Percentiles rank a stretch among this genome's conserved stretches.
Conservation (phyloP, 2,797 vertebrate genomes). For the Cuniculus paca region DNA sequence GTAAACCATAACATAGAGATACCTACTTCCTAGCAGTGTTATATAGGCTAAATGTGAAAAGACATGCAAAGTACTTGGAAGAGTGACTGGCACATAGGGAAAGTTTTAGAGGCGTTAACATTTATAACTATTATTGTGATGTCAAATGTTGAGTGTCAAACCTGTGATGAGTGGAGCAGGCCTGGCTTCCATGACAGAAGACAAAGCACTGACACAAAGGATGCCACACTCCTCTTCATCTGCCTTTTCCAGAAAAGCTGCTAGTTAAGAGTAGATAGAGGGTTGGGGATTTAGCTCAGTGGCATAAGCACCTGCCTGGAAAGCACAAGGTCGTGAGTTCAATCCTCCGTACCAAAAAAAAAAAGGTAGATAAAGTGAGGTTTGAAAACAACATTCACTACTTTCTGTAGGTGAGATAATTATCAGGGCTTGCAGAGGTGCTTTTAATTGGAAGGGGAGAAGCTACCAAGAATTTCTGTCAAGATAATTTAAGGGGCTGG, state of each 20-base stretch:
- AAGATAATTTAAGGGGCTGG: not conserved
- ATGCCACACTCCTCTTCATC: constrained; percentile 49
- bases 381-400: constrained; percentile 37
- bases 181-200: constrained; percentile 23
- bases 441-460: not conserved
- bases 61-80: not conserved
- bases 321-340: too few species aligned
- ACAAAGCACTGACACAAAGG: constrained; percentile 52
- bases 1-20: not conserved
- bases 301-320: too few species aligned
- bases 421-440: not conserved
- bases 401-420: not conserved
- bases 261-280: constrained; percentile 46
- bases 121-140: constrained; percentile 32
- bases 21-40: not conserved
- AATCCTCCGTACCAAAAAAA: too few species aligned
- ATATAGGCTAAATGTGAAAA: constrained; percentile 2
- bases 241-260: constrained; percentile 51
- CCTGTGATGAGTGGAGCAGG: constrained; percentile 40
- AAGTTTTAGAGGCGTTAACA: constrained; percentile 20
- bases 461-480: not conserved
- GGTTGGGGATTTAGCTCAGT: too few species aligned
- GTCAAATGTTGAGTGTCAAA: constrained; percentile 54
- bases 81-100: not conserved
- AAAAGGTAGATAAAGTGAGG: not conserved